Conservation (phyloP, 2,888 invertebrate species). For the Xanthia togata region DNA sequence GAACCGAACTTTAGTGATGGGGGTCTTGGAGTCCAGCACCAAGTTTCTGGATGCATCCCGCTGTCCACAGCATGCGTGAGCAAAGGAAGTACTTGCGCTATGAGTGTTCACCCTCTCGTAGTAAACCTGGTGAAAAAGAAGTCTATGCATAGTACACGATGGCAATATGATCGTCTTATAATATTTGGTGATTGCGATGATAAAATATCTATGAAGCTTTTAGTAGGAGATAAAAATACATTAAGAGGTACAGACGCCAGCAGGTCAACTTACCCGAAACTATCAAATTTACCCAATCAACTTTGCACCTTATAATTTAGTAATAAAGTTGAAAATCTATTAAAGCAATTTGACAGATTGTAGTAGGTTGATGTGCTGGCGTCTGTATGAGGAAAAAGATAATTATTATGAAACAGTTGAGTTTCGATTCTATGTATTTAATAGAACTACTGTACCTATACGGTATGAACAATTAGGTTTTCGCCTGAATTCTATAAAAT, state of each 20-base stretch:
- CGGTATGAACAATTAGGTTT: background rate
- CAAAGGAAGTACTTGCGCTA: slow-evolving; percentile 94
- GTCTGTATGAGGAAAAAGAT: background rate
- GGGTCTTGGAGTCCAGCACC: slow-evolving; percentile 92
- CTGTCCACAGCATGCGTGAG: slow-evolving; percentile 94
- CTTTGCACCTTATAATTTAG: no score
- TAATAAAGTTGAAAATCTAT: no score
- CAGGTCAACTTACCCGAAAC: no score
- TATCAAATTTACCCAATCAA: no score
- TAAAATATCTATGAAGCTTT: background rate
- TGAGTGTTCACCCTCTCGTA: slow-evolving; percentile 96
- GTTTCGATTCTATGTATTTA: background rate
- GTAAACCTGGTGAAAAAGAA: slow-evolving; percentile 91
- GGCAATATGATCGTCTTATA: no score
- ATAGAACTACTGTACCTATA: background rate
- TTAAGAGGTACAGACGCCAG: background rate
- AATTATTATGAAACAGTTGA: background rate
- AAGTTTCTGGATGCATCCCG: slow-evolving; percentile 94
- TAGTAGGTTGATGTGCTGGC: no score
- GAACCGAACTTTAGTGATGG: slow-evolving; percentile 94
- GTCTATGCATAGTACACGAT: background rate
- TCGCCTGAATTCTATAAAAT: background rate
- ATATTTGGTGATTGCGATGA: background rate
- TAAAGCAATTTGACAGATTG: no score
- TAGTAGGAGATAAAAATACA: background rate